Percentiles rank a stretch among this genome's conserved stretches.
These are phyloP conservation scores for Agrotis clavis DNA, from an alignment of 2,888 invertebrate species.

Conservation along the genomic window DNA sequence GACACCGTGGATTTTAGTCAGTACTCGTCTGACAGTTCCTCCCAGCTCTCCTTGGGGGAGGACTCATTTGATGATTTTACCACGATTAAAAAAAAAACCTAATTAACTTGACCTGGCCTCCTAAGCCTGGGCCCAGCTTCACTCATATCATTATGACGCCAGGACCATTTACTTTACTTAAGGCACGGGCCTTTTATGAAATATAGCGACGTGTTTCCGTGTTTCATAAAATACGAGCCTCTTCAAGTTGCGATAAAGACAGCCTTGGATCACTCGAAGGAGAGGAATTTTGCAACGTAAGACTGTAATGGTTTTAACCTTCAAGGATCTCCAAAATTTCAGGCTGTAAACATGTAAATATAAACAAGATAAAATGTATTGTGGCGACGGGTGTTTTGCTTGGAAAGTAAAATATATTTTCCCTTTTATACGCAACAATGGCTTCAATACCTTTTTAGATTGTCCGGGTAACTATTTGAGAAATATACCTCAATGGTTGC, in stretches of 20 bases:
- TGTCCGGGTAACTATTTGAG: slow-evolving; percentile 13
- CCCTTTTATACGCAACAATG: slow-evolving; percentile 40
- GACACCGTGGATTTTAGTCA: too few relatives aligned
- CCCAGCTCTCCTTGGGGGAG: too few relatives aligned
- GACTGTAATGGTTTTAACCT: slow-evolving; percentile 40
- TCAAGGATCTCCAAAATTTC: slow-evolving; percentile 39
- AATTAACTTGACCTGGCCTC: slow-evolving; percentile 56
- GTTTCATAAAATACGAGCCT: slow-evolving; percentile 41
- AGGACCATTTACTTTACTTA: slow-evolving; percentile 36
- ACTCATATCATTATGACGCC: slow-evolving; percentile 32
- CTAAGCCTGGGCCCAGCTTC: slow-evolving; percentile 38
- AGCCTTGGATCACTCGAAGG: slow-evolving; percentile 35
- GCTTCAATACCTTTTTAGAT: slow-evolving; percentile 17
- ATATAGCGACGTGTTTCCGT: slow-evolving; percentile 34
- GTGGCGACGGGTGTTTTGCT: slow-evolving; percentile 28
- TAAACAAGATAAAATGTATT: slow-evolving; percentile 50
- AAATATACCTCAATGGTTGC: not conserved
- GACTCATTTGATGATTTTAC: too few relatives aligned
- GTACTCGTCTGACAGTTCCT: too few relatives aligned
- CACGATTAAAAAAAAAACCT: not conserved
- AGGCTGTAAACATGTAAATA: slow-evolving; percentile 46
- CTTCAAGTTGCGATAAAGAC: slow-evolving; percentile 29
- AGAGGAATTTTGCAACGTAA: slow-evolving; percentile 32
- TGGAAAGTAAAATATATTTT: slow-evolving; percentile 29
- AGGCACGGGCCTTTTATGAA: slow-evolving; percentile 30